Base-by-base conservation (phyloP, 2,113 vertebrate species). In the Lynx canadensis region DNA sequence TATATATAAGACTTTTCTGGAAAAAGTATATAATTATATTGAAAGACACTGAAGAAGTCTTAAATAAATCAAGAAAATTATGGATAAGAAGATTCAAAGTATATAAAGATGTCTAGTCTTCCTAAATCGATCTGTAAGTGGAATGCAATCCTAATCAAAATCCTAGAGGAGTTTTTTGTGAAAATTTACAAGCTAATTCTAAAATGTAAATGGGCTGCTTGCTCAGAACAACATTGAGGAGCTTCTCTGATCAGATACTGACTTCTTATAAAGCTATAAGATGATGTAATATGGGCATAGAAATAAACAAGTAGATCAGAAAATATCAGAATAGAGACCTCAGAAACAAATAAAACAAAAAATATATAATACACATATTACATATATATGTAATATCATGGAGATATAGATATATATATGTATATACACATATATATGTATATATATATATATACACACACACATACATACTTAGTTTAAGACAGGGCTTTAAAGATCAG, bases 51-150 rank as follows among this genome's bases (percentile, higher is more conserved):
- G 27, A 66, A 82, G 66, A 63, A 80, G 60, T 55, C 2, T 52
- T 38, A 68, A 81, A 66, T 73, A 74, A 45, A 66, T 83, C 13
- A 83, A 83, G 60, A 71, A 71, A 71, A 55, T 25, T 9, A 66
- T 33, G 84, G 29, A 63, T 80, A 83, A 96, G 23, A 73, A 91
- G 57, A 82, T 25, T 87, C 33, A 91, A 29, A 55, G 23, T 52
- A 60, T 84, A 96, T 29, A 60, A 94, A 94, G 19, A 85, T 18
- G 63, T 52, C 52, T 79, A 25, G 38, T 90, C 50, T 86, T 94
- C 63, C 86, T 83, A 96, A 86, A 86, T 41, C 74, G 23, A 96
- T 41, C 33, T 55, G 38, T 66, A 86, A 38, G 66, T 84, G 86
- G 52, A 91, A 45, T 81, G 23, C 48, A 86, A 65, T 55, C 13